A percentile compares a stretch with the other conserved stretches of the same genome.
These are phyloP conservation scores for Aphidoletes aphidimyza DNA, from an alignment of 2,888 invertebrate genomes.

Conservation along the genomic window DNA sequence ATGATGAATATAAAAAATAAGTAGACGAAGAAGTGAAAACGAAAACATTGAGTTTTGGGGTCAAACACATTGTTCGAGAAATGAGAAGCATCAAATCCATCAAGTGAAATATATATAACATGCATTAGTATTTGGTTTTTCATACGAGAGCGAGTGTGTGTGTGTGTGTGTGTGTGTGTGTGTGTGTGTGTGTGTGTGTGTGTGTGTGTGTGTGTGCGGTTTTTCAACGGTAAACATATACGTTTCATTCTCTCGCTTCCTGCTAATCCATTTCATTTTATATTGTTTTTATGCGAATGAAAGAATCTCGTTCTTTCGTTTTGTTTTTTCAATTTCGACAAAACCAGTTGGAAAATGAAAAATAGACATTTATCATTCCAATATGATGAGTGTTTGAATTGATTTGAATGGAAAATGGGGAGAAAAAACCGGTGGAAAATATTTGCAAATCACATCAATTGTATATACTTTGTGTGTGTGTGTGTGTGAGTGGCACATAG, in stretches of 20 bases:
- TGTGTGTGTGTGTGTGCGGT: background rate
- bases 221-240: constrained; percentile 10
- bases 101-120: constrained; percentile 1
- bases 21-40: background rate
- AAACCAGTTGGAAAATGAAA: background rate
- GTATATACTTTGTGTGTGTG: no score
- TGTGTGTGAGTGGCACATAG: no score
- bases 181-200: background rate
- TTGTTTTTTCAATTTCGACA: background rate
- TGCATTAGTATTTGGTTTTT: background rate
- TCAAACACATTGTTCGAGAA: constrained; percentile 19
- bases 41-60: constrained; percentile 11
- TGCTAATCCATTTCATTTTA: background rate
- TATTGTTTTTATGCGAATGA: background rate
- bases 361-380: background rate
- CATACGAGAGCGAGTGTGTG: background rate
- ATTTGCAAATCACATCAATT: background rate
- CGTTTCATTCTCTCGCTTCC: background rate
- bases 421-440: background rate
- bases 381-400: background rate
- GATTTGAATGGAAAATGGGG: background rate
- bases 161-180: no score
- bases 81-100: background rate
- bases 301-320: background rate
- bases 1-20: background rate